Conservation (phyloP, 23 tunicate species). For the Halocynthia roretzi region DNA sequence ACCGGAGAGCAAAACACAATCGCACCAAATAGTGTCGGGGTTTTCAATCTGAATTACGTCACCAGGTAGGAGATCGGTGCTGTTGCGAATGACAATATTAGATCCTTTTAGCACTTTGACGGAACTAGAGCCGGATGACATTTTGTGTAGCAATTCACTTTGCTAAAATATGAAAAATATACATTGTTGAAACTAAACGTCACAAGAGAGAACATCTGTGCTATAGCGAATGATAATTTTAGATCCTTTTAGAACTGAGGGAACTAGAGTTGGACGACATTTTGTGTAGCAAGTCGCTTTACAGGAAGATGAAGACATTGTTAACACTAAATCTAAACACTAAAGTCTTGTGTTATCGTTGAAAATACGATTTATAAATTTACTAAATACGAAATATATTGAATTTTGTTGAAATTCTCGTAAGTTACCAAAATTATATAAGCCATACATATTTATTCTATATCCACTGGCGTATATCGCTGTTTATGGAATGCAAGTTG, state of each 20-base stretch:
- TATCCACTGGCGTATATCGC: too few species aligned
- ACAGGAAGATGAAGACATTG: too few species aligned
- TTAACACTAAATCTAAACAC: too few species aligned
- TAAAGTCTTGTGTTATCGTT: too few species aligned
- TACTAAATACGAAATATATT: too few species aligned
- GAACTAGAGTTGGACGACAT: not conserved
- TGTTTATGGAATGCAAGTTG: too few species aligned
- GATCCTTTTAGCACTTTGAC: slow-evolving; percentile 5
- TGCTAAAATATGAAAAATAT: not conserved
- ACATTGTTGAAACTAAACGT: not conserved
- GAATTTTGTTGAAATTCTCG: too few species aligned
- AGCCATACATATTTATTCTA: too few species aligned
- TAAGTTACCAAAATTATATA: too few species aligned
- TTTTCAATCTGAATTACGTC: slow-evolving; percentile 23
- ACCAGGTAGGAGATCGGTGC: slow-evolving; percentile 18
- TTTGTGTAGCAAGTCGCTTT: not conserved
- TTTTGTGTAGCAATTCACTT: slow-evolving; percentile 5
- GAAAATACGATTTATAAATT: too few species aligned
- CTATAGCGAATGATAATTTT: slow-evolving; percentile 6
- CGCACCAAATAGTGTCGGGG: slow-evolving; percentile 20
- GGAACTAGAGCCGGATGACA: slow-evolving; percentile 22
- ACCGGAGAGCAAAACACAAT: slow-evolving; percentile 26
- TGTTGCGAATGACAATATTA: slow-evolving; percentile 12
- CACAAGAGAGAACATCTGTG: slow-evolving; percentile 5
- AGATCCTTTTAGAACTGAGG: not conserved